Conservation (phyloP, 2,113 vertebrate genomes). For the Colius striatus region DNA sequence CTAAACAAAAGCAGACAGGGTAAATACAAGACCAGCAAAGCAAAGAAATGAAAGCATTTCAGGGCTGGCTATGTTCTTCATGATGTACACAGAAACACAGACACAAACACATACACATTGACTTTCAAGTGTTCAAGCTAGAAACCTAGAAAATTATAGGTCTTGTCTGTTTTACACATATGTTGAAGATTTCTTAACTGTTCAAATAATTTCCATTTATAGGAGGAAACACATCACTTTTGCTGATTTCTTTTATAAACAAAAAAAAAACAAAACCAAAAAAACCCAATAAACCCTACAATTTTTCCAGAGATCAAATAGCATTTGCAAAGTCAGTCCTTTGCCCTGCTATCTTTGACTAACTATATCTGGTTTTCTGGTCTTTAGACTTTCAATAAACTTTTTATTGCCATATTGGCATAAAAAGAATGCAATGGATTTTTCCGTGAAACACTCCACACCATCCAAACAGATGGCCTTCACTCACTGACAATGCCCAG, state of each 20-base stretch:
- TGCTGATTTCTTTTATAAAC: background rate
- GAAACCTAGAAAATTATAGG: background rate
- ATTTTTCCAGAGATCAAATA: background rate
- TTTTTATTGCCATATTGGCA: background rate
- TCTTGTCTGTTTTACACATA: background rate
- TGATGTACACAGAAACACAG: background rate
- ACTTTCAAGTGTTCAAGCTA: background rate
- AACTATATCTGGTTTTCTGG: background rate
- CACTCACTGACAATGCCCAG: background rate
- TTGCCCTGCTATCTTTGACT: background rate
- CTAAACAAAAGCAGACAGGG: background rate
- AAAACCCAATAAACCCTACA: too few relatives aligned
- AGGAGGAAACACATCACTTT: background rate
- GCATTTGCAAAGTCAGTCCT: background rate
- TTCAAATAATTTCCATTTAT: background rate
- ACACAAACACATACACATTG: background rate
- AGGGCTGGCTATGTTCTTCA: background rate
- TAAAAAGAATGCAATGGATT: background rate
- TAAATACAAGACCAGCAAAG: background rate
- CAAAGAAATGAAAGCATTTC: background rate
- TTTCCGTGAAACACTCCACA: background rate
- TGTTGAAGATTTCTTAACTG: background rate
- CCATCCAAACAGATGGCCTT: background rate
- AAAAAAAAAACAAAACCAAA: background rate
- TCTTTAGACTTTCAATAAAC: background rate